Evolutionary conservation across 1,140 invertebrate species (phyloP), one percentile per base, ranked within the genome.

Genomic region (Augochlora pura): DNA sequence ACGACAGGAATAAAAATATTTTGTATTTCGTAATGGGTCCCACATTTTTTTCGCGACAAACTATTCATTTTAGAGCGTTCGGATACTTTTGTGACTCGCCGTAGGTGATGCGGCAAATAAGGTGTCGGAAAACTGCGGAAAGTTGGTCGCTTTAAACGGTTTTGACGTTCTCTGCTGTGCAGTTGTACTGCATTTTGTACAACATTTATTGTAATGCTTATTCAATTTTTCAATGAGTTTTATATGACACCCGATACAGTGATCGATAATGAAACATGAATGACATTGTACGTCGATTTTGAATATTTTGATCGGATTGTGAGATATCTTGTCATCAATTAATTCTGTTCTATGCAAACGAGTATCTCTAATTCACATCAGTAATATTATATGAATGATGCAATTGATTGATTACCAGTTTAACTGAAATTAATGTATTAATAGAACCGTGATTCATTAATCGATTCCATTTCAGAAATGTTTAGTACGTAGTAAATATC

Each of bases 361-460:
- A 46, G 12, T 12, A 60, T 59, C 66, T 60, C 25, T 38, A 62
- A 69, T 62, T 49, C 21, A 9, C 39, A 23, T 27, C 25, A 62
- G 32, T 6, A 10, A 39, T 62, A 32, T 32, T 32, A 25, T 18
- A 77, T 25, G 25, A 21, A 39, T 14, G 8, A 1, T 16, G 54
- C 23, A 59, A 62, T 6, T 60, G 54, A 69, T 69, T 32, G 54
- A 69, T 77, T n/a, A 25, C 16, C 18, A n/a, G 38, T 23, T 52
- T 38, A 62, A 49, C 25, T 49, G 39, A 21, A 39, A 38, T 69
- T 69, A 46, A 77, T 49, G 69, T 54, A 69, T 77, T 62, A 42
- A 18, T 42, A 21, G 4, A 14, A 49, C 66, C 9, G 4, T 39
- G 74, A 77, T 77, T 39, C 62, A 77, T 77, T 23, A 69, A 12